phyloP scores from a whole-genome alignment of 2,797 vertebrate species.

The Esox lucius region DNA sequence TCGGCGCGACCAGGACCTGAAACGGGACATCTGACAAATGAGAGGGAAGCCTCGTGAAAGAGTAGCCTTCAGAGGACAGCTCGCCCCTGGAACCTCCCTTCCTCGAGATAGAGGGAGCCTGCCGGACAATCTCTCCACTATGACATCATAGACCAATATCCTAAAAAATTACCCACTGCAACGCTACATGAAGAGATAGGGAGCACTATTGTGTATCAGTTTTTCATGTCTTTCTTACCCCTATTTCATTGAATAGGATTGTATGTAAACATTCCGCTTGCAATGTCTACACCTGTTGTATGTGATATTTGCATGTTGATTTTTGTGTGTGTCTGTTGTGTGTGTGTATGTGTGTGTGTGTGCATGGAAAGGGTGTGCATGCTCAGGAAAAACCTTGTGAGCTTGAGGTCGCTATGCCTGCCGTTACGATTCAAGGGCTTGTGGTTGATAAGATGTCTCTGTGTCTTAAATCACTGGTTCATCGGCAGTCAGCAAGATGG shows the following conservation, averaged over 20 bases:
- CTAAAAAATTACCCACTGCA: constrained; percentile 55
- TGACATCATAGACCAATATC: constrained; percentile 55
- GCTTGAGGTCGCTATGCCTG: constrained; percentile 12
- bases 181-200: background rate
- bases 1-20: constrained; percentile 13
- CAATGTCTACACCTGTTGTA: background rate
- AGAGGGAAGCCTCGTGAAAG: constrained; percentile 41
- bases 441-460: constrained; percentile 56
- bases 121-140: constrained; percentile 62
- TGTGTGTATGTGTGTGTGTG: constrained; percentile 15
- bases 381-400: background rate
- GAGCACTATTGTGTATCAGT: background rate
- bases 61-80: constrained; percentile 41
- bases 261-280: background rate
- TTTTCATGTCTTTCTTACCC: too few relatives aligned
- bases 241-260: constrained; percentile 7
- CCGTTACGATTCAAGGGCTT: constrained; percentile 47
- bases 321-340: constrained; percentile 2
- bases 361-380: constrained; percentile 4
- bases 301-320: background rate
- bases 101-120: constrained; percentile 47
- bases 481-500: constrained; percentile 63
- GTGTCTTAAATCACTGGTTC: constrained; percentile 58
- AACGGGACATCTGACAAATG: constrained; percentile 45
- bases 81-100: constrained; percentile 55